These are phyloP conservation scores for Cephalotes varians DNA, from an alignment of 2,888 invertebrate genomes.

Conservation along the genomic window DNA sequence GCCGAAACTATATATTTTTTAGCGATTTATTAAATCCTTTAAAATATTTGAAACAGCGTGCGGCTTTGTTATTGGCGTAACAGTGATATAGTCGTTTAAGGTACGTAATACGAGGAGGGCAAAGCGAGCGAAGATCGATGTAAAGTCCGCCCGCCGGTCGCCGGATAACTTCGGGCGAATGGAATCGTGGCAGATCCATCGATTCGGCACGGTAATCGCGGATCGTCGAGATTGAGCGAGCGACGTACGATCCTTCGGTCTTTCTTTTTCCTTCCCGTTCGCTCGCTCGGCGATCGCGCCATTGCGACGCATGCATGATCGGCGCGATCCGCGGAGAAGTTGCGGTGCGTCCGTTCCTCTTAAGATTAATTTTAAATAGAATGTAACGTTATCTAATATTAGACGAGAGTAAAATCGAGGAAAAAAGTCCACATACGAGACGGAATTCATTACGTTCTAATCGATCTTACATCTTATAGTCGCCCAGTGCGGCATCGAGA, in stretches of 20 bases:
- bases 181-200: conserved; percentile 23
- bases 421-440: conserved; percentile 66
- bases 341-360: conserved; percentile 60
- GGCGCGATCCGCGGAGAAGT: conserved; percentile 31
- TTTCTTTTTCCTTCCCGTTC: conserved; percentile 9
- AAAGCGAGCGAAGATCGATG: conserved; percentile 67
- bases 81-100: conserved; percentile 76
- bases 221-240: conserved; percentile 40
- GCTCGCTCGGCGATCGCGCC: conserved; percentile 40
- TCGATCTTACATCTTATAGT: conserved; percentile 54
- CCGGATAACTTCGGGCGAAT: conserved; percentile 19
- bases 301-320: conserved; percentile 34
- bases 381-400: conserved; percentile 62
- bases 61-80: conserved; percentile 79
- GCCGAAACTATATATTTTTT: conserved; percentile 67
- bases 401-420: conserved; percentile 71
- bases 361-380: conserved; percentile 51
- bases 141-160: conserved; percentile 28
- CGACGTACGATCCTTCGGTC: conserved; percentile 40
- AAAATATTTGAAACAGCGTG: conserved; percentile 82
- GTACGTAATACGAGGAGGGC: conserved; percentile 73
- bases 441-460: conserved; percentile 62
- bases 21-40: conserved; percentile 82
- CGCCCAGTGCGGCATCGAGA: conserved; percentile 26
- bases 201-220: conserved; percentile 56